These are phyloP conservation scores for Carassius carassius DNA, from an alignment of 2,113 vertebrate genomes.

Conservation along the genomic window DNA sequence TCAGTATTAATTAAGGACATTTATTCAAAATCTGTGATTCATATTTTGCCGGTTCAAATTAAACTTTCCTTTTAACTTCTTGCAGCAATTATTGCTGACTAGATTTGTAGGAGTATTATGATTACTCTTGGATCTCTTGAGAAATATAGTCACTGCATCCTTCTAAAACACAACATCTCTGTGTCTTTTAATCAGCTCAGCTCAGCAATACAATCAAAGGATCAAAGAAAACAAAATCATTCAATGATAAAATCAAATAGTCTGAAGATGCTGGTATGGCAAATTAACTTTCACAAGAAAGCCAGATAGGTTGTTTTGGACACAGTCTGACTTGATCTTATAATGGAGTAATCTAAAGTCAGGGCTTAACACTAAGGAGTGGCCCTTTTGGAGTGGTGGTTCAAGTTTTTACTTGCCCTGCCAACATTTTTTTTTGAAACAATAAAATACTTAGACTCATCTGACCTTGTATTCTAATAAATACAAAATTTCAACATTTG, in stretches of 20 bases:
- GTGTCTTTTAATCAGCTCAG: slow-evolving; percentile 21
- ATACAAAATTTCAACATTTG: background rate
- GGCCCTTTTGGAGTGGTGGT: too few species aligned
- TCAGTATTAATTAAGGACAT: background rate
- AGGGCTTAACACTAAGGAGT: background rate
- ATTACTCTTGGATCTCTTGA: slow-evolving; percentile 45
- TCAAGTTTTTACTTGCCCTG: too few species aligned
- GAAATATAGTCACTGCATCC: background rate
- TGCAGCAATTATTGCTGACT: background rate
- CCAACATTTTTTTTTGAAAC: background rate
- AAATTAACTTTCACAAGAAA: slow-evolving; percentile 15
- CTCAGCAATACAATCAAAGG: slow-evolving; percentile 3
- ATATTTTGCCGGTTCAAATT: background rate
- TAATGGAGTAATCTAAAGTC: background rate
- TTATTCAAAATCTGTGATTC: background rate
- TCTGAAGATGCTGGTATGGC: background rate
- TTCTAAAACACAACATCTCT: background rate
- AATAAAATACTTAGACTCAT: background rate
- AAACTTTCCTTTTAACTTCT: background rate
- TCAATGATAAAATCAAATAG: background rate
- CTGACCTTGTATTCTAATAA: background rate
- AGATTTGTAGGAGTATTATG: slow-evolving; percentile 16
- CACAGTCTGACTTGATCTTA: background rate
- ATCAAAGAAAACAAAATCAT: slow-evolving; percentile 16
- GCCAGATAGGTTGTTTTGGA: background rate